phyloP scores from a whole-genome alignment of 2,888 invertebrate genomes.

The Ellobium chinense region DNA sequence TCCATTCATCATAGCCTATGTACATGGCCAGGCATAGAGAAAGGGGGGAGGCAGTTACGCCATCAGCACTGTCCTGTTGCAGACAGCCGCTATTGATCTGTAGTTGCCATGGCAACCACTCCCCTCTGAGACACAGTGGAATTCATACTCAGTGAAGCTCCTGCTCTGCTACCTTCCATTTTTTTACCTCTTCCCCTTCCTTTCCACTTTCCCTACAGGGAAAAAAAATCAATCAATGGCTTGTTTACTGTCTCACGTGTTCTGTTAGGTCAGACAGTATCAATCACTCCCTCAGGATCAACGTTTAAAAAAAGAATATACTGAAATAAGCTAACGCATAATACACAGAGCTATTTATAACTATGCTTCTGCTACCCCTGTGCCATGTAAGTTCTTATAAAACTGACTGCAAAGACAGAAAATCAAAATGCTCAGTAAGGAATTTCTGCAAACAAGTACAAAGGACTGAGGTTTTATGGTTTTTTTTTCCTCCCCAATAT shows the following conservation, averaged over 20 bases:
- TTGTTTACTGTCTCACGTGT: no score
- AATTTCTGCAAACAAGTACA: no score
- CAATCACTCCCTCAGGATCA: not conserved
- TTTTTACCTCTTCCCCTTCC: not conserved
- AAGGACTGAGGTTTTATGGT: no score
- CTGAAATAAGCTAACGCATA: no score
- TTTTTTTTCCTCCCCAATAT: no score
- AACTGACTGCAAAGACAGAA: no score
- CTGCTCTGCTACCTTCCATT: not conserved
- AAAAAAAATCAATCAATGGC: not conserved
- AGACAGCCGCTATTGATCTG: constrained; percentile 8
- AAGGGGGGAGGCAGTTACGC: not conserved
- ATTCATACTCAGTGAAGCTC: not conserved
- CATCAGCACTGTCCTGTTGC: not conserved
- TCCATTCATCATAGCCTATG: no score
- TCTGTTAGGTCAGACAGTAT: not conserved
- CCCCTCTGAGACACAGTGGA: not conserved
- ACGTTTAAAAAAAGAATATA: no score
- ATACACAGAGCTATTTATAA: no score
- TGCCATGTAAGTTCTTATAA: no score
- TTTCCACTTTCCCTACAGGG: not conserved
- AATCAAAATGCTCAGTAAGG: no score
- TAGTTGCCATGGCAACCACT: constrained; percentile 17
- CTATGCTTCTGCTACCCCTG: no score
- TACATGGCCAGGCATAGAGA: not conserved